Evolutionary conservation across 2,113 vertebrate species (phyloP), one percentile per base, ranked within the genome.

Genomic region (Ciconia stormi): DNA sequence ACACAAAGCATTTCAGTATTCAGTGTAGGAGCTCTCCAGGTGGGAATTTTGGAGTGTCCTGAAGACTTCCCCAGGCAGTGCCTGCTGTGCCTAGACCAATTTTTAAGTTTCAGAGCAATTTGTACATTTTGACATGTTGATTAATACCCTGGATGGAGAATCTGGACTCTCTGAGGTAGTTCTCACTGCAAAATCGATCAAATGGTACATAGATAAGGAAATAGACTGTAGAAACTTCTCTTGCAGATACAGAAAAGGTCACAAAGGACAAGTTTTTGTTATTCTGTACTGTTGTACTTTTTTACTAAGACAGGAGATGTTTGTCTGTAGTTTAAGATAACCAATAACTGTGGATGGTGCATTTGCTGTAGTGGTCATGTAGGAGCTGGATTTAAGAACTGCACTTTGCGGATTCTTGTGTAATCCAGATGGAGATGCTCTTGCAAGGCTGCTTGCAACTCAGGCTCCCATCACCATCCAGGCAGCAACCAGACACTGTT

Each of bases 51-150:
- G 34, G 36, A 56, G 16, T 21, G 22, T 53, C 4, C 30, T 36
- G 32, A 71, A 74, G 34, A 26, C 4, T 78, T 81, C 11, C 42
- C 0, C 0, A 19, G 30, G 10, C 0, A 4, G 20, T 44, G 3
- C 27, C 38, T 91, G 12, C 20, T 78, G 11, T 62, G 10, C 10
- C 46, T 53, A 56, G 34, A 80, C 15, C 16, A 40, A 44, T 80
- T 22, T 77, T 78, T 84, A 22, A 18, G 15, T 19, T 58, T 84
- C 34, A 76, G 56, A 82, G 40, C 2, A 90, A 40, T 25, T 34
- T 30, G 36, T 65, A 36, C 22, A 30, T 82, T 72, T 83, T 83
- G 25, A 20, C 30, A 15, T 76, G 16, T 42, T 85, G 85, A 63
- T 62, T 50, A 62, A 63, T 52, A 47, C 5, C 6, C 32, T 76